phyloP scores from a whole-genome alignment of 2,888 invertebrate genomes.

The Agrilus cyanescens region DNA sequence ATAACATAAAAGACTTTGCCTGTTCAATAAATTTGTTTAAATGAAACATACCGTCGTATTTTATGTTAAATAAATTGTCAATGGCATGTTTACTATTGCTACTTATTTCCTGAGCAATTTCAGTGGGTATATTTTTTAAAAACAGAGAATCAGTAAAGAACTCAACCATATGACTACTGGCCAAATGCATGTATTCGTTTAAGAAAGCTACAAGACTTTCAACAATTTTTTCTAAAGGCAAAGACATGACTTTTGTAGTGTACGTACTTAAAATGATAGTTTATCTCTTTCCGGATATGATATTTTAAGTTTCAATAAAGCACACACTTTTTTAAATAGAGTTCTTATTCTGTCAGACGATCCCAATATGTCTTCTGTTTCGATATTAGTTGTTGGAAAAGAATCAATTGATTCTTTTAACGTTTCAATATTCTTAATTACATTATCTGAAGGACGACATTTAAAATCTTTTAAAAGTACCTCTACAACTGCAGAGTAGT shows the following conservation, averaged over 20 bases:
- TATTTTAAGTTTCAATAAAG: conserved; percentile 50
- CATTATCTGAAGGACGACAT: conserved; percentile 39
- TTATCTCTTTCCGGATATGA: conserved; percentile 41
- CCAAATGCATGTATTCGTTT: conserved; percentile 46
- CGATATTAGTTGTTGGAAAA: conserved; percentile 56
- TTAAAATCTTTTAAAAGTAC: conserved; percentile 23
- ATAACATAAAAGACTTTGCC: conserved; percentile 23
- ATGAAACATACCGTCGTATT: conserved; percentile 18
- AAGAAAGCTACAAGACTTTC: conserved; percentile 45
- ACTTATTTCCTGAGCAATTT: too few species aligned
- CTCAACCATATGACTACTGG: conserved; percentile 69
- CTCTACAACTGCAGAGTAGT: conserved; percentile 51
- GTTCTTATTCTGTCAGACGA: conserved; percentile 51
- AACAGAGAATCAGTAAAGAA: conserved; percentile 57
- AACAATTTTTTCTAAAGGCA: conserved; percentile 28
- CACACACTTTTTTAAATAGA: conserved; percentile 57
- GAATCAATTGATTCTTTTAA: conserved; percentile 46
- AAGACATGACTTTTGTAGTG: background rate
- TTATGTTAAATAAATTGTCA: conserved; percentile 39
- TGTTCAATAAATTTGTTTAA: conserved; percentile 24
- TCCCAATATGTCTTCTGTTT: conserved; percentile 51
- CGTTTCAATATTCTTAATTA: conserved; percentile 40
- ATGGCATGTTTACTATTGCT: conserved; percentile 30
- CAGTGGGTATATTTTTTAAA: conserved; percentile 43
- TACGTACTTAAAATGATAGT: conserved; percentile 43